These are phyloP conservation scores for Tinamus major DNA, from an alignment of 2,797 vertebrate genomes.

Conservation along the genomic window DNA sequence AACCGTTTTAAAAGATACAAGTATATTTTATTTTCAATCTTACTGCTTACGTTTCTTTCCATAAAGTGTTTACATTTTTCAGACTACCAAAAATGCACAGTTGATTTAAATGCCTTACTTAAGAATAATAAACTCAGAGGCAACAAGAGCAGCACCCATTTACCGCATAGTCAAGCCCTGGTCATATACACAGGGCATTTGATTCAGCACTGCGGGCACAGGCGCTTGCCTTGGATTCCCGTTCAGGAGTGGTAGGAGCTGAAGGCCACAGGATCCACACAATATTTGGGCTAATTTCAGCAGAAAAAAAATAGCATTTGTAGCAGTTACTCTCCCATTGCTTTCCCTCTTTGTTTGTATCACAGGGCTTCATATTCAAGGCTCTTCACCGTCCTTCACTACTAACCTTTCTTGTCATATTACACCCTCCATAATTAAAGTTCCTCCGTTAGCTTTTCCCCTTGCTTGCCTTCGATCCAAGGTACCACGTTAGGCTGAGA, in stretches of 20 bases:
- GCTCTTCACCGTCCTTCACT: conserved; percentile 19
- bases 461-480: conserved; percentile 42
- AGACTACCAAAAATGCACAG: conserved; percentile 52
- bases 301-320: conserved; percentile 22
- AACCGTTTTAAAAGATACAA: conserved; percentile 65
- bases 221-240: not conserved
- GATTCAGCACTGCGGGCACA: not conserved
- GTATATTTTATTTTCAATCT: conserved; percentile 70
- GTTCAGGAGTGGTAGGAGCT: not conserved
- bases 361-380: not conserved
- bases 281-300: conserved; percentile 14
- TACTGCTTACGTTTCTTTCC: conserved; percentile 61
- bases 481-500: not conserved
- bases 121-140: conserved; percentile 50
- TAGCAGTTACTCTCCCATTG: conserved; percentile 10
- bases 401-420: conserved; percentile 9
- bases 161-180: conserved; percentile 16
- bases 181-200: not conserved
- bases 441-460: conserved; percentile 23
- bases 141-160: conserved; percentile 31
- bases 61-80: conserved; percentile 60
- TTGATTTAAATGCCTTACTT: conserved; percentile 61
- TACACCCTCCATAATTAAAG: conserved; percentile 38
- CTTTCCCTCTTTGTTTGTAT: not conserved
- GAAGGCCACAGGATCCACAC: not conserved